Evolutionary conservation across 1,140 invertebrate species (phyloP), one percentile per base, ranked within the genome.

Genomic region (Grapholita molesta): DNA sequence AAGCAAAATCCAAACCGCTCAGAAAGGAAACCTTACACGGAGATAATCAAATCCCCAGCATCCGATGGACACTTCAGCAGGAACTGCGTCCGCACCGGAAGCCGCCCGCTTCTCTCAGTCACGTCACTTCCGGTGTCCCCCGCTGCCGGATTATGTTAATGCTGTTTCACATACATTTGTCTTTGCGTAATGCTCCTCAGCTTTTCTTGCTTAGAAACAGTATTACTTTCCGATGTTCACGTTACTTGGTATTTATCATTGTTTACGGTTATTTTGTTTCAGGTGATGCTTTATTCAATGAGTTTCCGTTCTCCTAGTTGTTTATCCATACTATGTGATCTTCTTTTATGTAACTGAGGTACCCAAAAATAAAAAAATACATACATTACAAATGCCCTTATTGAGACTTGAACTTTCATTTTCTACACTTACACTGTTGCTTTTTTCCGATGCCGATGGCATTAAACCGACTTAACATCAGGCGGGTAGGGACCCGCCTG

Each of bases 121-220:
- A 83, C 77, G 79, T 85, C 82, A 84, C 79, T 80, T 80, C 78
- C 84, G 82, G 81, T 85, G 82, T 85, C 72, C 76, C 76, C 78
- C 75, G 73, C 77, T 78, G 74, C 75, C 69, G 83, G 85, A 86
- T 89, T 89, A 89, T 89, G 87, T 82, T 89, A 89, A 89, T 89
- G 80, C 72, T 77, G 82, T 83, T 80, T 86, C 83, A 74, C 67
- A 83, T 78, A 88, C 83, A 88, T 88, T 88, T 89, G 82, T 89
- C 85, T 89, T 83, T 84, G 70, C 77, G 78, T 89, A 88, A 85
- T 84, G 76, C 80, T 78, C 70, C 68, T 73, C 71, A 81, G 83
- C 80, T 82, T 81, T 82, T 70, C 82, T 78, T 76, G 74, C 77
- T 73, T 67, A 64, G 72, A 77, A 76, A n/a, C 55, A 68, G 75